Percentiles rank a stretch among this genome's conserved stretches.
phyloP scores from a whole-genome alignment of 2,797 vertebrate species.

The Chloroceryle inda region DNA sequence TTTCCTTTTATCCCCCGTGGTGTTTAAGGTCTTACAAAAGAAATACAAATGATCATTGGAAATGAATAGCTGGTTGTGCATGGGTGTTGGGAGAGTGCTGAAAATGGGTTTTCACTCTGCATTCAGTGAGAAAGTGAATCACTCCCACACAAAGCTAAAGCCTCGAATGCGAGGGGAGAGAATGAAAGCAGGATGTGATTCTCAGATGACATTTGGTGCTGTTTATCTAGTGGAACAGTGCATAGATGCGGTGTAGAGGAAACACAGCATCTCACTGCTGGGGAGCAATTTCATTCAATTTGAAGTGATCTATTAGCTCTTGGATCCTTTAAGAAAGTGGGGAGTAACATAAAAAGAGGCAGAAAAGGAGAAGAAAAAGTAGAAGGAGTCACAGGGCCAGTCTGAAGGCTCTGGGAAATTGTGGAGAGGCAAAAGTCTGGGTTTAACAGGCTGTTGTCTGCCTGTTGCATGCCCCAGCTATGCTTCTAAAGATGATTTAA shows the following conservation, averaged over 20 bases:
- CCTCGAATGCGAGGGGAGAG: constrained; percentile 14
- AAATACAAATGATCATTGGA: constrained; percentile 74
- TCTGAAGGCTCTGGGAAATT: not conserved
- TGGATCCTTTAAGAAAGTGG: constrained; percentile 20
- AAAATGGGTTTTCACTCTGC: constrained; percentile 64
- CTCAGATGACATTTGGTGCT: constrained; percentile 66
- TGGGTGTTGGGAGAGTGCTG: constrained; percentile 62
- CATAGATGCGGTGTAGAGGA: not conserved
- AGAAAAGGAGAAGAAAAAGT: not conserved
- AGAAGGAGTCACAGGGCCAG: not conserved
- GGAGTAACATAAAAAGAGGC: constrained; percentile 25
- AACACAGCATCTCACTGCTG: constrained; percentile 35
- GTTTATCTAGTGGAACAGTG: constrained; percentile 63
- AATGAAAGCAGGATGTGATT: constrained; percentile 75
- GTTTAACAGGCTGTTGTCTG: not conserved
- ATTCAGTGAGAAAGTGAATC: constrained; percentile 69
- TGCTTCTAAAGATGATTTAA: not conserved
- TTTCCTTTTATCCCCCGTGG: constrained; percentile 28
- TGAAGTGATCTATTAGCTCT: constrained; percentile 63
- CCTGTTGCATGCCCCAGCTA: not conserved
- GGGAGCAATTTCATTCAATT: constrained; percentile 36
- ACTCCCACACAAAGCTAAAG: constrained; percentile 59
- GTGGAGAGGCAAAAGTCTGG: not conserved
- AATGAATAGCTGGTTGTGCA: constrained; percentile 69
- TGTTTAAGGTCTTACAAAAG: constrained; percentile 71